Evolutionary conservation across 2,113 vertebrate genomes (phyloP).

Genomic region (Mus musculus): GRCm39 chr6:9068501-9069000

Average conservation of each 20-base stretch:
- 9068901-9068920: constrained; percentile 81
- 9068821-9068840: constrained; percentile 84
- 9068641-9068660: constrained; percentile 79
- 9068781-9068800: constrained; percentile 85
- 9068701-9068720: constrained; percentile 83
- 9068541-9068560: constrained; percentile 79
- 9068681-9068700: constrained; percentile 80
- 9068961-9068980: constrained; percentile 70
- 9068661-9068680: constrained; percentile 81
- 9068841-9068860: constrained; percentile 70
- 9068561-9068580: constrained; percentile 78
- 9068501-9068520: constrained; percentile 67
- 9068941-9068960: constrained; percentile 77
- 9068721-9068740: constrained; percentile 81
- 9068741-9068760: constrained; percentile 77
- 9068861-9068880: constrained; percentile 76
- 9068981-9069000: constrained; percentile 70
- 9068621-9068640: constrained; percentile 83
- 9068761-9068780: constrained; percentile 85
- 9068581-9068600: constrained; percentile 83
- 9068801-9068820: constrained; percentile 83
- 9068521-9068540: constrained; percentile 80
- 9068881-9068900: constrained; percentile 72
- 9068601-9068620: constrained; percentile 85
- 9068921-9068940: constrained; percentile 67